Percentiles rank a stretch among this genome's conserved stretches.
phyloP scores from a whole-genome alignment of 2,113 vertebrate species.

The Leiothrix lutea region DNA sequence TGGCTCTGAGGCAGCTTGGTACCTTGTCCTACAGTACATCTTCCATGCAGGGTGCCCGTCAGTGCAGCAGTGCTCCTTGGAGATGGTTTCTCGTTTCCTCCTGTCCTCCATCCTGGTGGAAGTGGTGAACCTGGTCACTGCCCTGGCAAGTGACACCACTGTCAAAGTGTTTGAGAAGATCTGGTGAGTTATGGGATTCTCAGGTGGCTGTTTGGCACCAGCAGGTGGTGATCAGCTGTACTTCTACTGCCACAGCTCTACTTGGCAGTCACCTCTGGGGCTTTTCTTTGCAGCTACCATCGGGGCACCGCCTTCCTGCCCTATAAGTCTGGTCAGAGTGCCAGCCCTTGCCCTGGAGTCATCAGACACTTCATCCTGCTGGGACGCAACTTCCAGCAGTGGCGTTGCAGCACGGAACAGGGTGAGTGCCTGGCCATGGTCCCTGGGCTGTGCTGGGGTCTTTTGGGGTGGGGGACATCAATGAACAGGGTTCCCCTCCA shows the following conservation, averaged over 20 bases:
- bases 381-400: conserved; percentile 95
- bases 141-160: conserved; percentile 87
- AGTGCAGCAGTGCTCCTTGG: conserved; percentile 84
- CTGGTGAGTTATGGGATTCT: conserved; percentile 52
- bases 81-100: conserved; percentile 91
- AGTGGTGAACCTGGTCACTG: conserved; percentile 83
- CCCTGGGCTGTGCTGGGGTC: background rate
- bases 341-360: conserved; percentile 71
- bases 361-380: conserved; percentile 86
- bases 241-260: background rate
- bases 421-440: conserved; percentile 66
- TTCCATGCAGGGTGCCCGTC: conserved; percentile 85
- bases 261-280: background rate
- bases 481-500: background rate
- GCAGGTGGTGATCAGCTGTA: background rate
- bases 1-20: background rate
- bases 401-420: conserved; percentile 91
- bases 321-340: conserved; percentile 70
- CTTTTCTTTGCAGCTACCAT: conserved; percentile 69
- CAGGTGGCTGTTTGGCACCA: background rate
- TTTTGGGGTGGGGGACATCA: background rate
- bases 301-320: conserved; percentile 75
- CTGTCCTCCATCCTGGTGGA: conserved; percentile 88
- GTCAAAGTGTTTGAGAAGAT: conserved; percentile 90
- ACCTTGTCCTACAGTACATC: background rate